Percentiles rank a stretch among this genome's conserved stretches.
Evolutionary conservation across 1,140 invertebrate species (phyloP).

Genomic region (Bombus fervidus): DNA sequence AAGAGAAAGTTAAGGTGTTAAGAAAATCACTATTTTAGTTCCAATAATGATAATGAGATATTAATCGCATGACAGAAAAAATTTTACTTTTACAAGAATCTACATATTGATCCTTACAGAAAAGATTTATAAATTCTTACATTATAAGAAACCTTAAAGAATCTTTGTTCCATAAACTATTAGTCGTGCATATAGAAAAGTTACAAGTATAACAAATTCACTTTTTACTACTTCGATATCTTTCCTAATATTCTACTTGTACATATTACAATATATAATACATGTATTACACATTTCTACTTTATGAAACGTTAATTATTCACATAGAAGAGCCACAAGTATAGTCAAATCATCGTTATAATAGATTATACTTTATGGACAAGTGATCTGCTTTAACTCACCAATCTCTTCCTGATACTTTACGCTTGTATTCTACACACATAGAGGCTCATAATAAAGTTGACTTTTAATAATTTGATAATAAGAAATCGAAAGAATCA

Average conservation of each 20-base stretch:
- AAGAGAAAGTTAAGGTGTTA: too few species aligned
- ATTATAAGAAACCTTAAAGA: neutral
- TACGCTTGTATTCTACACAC: neutral
- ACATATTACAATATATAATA: too few species aligned
- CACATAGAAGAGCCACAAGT: too few species aligned
- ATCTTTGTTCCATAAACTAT: neutral
- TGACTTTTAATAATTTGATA: neutral
- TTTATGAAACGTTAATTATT: neutral
- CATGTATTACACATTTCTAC: neutral
- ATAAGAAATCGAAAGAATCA: too few species aligned
- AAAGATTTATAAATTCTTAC: neutral
- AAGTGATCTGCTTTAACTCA: too few species aligned
- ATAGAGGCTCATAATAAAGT: neutral
- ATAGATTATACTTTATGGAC: too few species aligned
- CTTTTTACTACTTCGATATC: neutral
- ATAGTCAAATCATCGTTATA: too few species aligned
- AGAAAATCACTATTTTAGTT: too few species aligned
- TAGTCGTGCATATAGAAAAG: neutral
- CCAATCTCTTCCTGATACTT: neutral
- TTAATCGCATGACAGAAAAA: too few species aligned
- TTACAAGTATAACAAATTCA: neutral
- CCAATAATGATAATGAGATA: too few species aligned
- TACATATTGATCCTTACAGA: too few species aligned
- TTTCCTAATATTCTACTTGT: neutral
- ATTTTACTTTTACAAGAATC: too few species aligned